These are phyloP conservation scores for Calliphora vomitoria DNA, from an alignment of 2,888 invertebrate species.

Conservation along the genomic window DNA sequence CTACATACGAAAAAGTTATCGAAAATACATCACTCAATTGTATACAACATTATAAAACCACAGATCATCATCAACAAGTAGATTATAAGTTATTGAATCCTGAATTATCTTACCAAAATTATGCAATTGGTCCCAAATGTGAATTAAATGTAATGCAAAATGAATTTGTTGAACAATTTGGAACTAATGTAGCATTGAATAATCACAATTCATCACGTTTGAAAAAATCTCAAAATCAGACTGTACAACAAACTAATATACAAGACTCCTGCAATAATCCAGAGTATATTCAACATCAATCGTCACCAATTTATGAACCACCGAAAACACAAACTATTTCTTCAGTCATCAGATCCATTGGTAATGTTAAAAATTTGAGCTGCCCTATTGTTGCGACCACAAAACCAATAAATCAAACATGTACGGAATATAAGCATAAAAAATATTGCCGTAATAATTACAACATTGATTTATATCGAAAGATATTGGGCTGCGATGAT, in stretches of 20 bases:
- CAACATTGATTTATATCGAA: slow-evolving; percentile 79
- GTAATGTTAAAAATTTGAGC: slow-evolving; percentile 81
- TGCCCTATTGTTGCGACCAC: slow-evolving; percentile 46
- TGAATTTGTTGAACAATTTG: not conserved
- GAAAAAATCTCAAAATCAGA: not conserved
- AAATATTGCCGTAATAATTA: slow-evolving; percentile 58
- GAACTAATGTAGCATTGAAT: not conserved
- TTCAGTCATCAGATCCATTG: slow-evolving; percentile 82
- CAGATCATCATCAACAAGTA: slow-evolving; percentile 10
- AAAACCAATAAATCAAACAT: slow-evolving; percentile 32
- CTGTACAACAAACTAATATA: not conserved
- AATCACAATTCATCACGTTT: not conserved
- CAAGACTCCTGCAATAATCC: not conserved
- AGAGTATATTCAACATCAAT: not conserved
- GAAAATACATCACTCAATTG: not conserved
- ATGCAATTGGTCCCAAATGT: not conserved
- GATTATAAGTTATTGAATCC: not conserved
- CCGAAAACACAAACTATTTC: slow-evolving; percentile 46
- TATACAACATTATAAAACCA: not conserved
- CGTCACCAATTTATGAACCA: not conserved
- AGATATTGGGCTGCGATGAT: slow-evolving; percentile 78
- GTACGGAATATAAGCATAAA: slow-evolving; percentile 58
- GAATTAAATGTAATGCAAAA: not conserved
- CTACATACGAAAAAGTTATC: slow-evolving; percentile 1
- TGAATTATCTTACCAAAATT: not conserved